Conservation (phyloP, 2,797 vertebrate species). For the Bufotes viridis region DNA sequence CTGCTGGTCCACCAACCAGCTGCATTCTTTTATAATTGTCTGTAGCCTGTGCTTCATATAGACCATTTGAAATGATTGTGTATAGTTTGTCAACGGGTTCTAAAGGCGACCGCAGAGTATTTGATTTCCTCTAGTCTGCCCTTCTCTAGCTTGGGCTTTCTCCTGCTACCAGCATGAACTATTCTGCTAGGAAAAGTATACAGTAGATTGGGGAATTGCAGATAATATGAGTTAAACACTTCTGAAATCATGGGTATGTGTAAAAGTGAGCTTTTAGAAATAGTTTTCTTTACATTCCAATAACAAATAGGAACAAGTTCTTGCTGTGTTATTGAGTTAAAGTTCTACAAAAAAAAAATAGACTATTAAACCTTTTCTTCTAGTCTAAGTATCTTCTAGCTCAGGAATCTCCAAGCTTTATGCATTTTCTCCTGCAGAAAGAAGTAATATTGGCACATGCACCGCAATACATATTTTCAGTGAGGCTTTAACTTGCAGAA, state of each 20-base stretch:
- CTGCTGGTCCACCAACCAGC: not conserved
- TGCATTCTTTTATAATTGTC: not conserved
- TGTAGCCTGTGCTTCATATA: not conserved
- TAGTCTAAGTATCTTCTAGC: not conserved
- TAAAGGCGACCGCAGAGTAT: not conserved
- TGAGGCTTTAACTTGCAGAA: slow-evolving; percentile 1
- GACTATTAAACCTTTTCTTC: not conserved
- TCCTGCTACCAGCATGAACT: not conserved
- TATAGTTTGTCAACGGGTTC: not conserved
- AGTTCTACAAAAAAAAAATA: not conserved
- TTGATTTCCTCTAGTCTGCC: not conserved
- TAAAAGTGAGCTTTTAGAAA: not conserved
- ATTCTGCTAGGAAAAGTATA: not conserved
- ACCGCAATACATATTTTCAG: not conserved
- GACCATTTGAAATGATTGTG: not conserved
- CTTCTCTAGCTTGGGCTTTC: not conserved
- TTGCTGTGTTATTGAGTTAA: not conserved
- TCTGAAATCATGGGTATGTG: not conserved
- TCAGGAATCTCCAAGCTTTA: not conserved
- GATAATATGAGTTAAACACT: not conserved
- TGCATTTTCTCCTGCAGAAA: not conserved
- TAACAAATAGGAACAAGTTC: not conserved
- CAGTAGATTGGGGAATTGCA: not conserved
- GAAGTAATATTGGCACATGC: not conserved
- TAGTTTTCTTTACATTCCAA: not conserved